Evolutionary conservation across 2,113 vertebrate species (phyloP).

Genomic region (Melanotaenia duboulayi): DNA sequence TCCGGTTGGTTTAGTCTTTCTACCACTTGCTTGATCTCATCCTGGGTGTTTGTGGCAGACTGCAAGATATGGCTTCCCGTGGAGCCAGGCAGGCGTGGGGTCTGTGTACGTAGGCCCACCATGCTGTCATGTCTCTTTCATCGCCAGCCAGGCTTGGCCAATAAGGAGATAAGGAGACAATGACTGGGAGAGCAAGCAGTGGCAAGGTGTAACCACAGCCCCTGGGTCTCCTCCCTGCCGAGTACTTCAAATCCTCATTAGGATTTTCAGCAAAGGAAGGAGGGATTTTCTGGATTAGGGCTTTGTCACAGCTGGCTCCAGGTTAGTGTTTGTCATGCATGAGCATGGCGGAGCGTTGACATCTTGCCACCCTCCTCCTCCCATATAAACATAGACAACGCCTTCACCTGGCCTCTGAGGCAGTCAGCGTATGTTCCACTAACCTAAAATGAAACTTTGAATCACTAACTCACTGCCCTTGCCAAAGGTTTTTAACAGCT

Average conservation of each 20-base stretch:
- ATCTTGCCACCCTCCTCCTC: constrained; percentile 68
- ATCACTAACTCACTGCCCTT: constrained; percentile 49
- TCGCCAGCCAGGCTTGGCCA: constrained; percentile 78
- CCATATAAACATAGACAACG: constrained; percentile 48
- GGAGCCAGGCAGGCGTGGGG: constrained; percentile 72
- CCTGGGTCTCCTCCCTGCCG: constrained; percentile 73
- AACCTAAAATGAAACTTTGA: constrained; percentile 44
- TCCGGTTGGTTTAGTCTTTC: constrained; percentile 72
- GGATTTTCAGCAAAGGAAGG: constrained; percentile 83
- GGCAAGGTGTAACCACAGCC: constrained; percentile 78
- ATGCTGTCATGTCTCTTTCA: constrained; percentile 82
- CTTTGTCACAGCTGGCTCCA: constrained; percentile 83
- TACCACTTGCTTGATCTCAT: constrained; percentile 63
- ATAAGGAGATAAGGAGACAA: constrained; percentile 82
- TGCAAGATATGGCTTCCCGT: constrained; percentile 77
- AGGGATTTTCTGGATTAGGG: constrained; percentile 84
- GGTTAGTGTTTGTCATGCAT: constrained; percentile 85
- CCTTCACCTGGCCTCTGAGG: constrained; percentile 49
- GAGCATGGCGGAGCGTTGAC: constrained; percentile 69
- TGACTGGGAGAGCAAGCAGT: constrained; percentile 77
- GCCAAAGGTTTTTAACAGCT: constrained; percentile 40
- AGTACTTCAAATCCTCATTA: constrained; percentile 83
- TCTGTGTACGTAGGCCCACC: constrained; percentile 76
- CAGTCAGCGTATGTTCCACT: constrained; percentile 40
- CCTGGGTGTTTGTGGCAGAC: constrained; percentile 74